These are phyloP conservation scores for Bacillus rossius DNA, from an alignment of 1,140 invertebrate species.

Conservation along the genomic window DNA sequence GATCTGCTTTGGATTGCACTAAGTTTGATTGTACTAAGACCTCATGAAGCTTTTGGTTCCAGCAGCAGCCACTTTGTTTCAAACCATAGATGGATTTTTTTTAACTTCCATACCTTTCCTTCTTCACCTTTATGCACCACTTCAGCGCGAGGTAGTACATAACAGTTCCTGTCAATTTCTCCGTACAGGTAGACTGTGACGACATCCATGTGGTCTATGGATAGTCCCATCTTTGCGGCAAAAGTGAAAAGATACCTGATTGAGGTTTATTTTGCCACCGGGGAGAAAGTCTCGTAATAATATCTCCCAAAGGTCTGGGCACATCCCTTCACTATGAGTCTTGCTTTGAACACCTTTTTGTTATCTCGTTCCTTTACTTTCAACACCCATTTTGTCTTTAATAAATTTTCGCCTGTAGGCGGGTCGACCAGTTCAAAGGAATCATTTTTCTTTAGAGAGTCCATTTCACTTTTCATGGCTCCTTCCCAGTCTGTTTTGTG, in stretches of 20 bases:
- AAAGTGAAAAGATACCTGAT: constrained; percentile 38
- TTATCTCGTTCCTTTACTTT: constrained; percentile 26
- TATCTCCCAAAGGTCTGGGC: constrained; percentile 25
- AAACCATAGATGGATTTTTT: constrained; percentile 18
- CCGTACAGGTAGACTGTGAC: constrained; percentile 40
- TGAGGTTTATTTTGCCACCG: constrained; percentile 28
- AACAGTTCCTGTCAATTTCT: constrained; percentile 37
- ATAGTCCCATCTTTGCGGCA: constrained; percentile 29
- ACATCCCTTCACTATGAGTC: constrained; percentile 24
- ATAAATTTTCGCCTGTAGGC: constrained; percentile 29
- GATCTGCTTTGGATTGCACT: constrained; percentile 9
- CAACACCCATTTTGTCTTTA: constrained; percentile 39
- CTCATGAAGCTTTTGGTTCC: too few species aligned
- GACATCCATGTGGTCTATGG: constrained; percentile 35
- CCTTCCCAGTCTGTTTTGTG: constrained; percentile 28
- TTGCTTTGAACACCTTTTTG: constrained; percentile 16
- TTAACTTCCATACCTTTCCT: constrained; percentile 18
- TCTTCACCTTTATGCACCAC: constrained; percentile 17
- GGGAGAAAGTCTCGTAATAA: constrained; percentile 27
- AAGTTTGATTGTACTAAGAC: constrained; percentile 7
- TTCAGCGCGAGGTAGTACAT: constrained; percentile 38
- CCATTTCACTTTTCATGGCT: constrained; percentile 30
- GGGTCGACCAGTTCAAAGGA: constrained; percentile 29
- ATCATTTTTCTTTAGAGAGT: constrained; percentile 30
- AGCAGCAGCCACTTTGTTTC: too few species aligned